Conservation (phyloP, 2,797 vertebrate species). For the Sarcophilus harrisii region DNA sequence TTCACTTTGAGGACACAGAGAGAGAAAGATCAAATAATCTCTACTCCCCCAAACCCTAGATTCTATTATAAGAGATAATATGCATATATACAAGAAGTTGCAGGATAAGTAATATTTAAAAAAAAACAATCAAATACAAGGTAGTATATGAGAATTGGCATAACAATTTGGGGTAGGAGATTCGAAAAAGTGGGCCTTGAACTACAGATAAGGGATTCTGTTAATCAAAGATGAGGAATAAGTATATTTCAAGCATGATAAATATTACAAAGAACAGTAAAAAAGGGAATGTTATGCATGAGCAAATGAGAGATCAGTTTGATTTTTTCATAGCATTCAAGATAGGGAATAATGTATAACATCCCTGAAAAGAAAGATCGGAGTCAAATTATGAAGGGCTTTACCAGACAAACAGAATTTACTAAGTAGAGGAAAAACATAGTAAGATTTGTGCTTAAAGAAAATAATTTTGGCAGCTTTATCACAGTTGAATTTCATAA, state of each 20-base stretch:
- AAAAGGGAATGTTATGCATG: neutral
- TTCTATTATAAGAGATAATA: neutral
- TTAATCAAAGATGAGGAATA: neutral
- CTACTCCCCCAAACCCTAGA: neutral
- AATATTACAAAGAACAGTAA: neutral
- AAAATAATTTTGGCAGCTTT: neutral
- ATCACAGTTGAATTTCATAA: neutral
- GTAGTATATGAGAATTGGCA: neutral
- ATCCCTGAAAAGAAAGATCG: neutral
- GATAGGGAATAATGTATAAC: neutral
- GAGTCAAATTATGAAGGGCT: neutral
- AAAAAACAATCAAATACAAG: neutral
- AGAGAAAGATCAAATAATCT: neutral
- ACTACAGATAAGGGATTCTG: neutral
- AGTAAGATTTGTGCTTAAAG: neutral
- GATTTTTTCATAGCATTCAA: neutral
- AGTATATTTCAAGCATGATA: neutral
- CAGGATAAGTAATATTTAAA: neutral
- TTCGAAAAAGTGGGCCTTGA: neutral
- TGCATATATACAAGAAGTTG: neutral
- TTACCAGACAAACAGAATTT: neutral
- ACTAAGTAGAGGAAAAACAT: neutral
- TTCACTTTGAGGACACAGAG: neutral
- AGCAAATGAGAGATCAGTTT: neutral
- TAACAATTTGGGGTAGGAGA: neutral